Evolutionary conservation across 2,888 invertebrate species (phyloP).

Genomic region (Busseola fusca): DNA sequence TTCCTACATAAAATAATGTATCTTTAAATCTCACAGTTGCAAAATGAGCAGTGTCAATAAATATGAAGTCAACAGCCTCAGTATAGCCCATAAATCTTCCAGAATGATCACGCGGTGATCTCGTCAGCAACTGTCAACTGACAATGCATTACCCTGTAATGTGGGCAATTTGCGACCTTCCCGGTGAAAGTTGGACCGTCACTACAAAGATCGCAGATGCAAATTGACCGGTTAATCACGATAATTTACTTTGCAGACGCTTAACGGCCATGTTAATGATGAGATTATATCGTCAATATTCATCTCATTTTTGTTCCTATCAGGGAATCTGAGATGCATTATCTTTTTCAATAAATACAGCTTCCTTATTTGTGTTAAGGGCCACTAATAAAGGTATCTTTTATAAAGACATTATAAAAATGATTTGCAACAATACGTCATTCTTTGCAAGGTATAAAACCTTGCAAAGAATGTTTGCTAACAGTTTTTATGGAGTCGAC

Average conservation of each 20-base stretch:
- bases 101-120: conserved; percentile 57
- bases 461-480: background rate
- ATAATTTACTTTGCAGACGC: conserved; percentile 48
- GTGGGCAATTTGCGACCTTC: conserved; percentile 66
- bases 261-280: conserved; percentile 15
- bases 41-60: conserved; percentile 28
- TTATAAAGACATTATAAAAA: background rate
- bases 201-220: conserved; percentile 56
- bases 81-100: conserved; percentile 57
- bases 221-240: conserved; percentile 57
- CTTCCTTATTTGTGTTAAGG: conserved; percentile 5
- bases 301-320: conserved; percentile 21
- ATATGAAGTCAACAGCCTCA: conserved; percentile 21
- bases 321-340: conserved; percentile 19
- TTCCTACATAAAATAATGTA: background rate
- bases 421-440: background rate
- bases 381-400: background rate
- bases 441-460: no score
- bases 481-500: background rate
- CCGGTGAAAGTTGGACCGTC: conserved; percentile 56
- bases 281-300: conserved; percentile 32
- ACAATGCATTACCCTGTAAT: conserved; percentile 67
- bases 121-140: conserved; percentile 48
- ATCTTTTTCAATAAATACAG: conserved; percentile 7
- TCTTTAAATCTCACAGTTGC: background rate